Evolutionary conservation across 2,888 invertebrate species (phyloP).

Genomic region (Embidobia sp.): DNA sequence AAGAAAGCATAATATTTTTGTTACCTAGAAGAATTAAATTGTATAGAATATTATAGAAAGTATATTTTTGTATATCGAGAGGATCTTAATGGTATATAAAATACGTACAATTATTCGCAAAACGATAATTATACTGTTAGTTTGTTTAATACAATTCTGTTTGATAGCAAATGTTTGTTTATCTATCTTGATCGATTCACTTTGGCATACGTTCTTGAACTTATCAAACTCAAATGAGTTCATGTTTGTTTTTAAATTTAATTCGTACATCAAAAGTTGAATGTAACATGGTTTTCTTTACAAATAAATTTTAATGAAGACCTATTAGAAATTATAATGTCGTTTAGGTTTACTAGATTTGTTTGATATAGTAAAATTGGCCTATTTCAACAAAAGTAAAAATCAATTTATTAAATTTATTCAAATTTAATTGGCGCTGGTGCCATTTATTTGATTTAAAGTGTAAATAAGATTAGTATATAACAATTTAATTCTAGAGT

Average conservation of each 20-base stretch:
- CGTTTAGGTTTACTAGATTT: too few species aligned
- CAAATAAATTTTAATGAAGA: slow-evolving; percentile 3
- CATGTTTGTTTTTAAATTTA: slow-evolving; percentile 36
- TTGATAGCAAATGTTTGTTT: slow-evolving; percentile 26
- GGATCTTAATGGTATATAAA: too few species aligned
- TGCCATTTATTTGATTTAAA: too few species aligned
- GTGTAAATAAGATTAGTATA: too few species aligned
- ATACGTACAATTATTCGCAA: too few species aligned
- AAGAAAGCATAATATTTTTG: too few species aligned
- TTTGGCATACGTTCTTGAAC: slow-evolving; percentile 32
- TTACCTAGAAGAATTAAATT: neutral
- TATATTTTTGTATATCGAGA: too few species aligned
- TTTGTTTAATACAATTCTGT: slow-evolving; percentile 12
- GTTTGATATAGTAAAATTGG: too few species aligned
- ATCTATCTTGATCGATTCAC: slow-evolving; percentile 43
- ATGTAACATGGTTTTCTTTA: neutral
- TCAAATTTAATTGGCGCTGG: too few species aligned
- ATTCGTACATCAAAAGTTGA: slow-evolving; percentile 22
- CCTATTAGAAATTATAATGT: neutral
- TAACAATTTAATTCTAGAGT: too few species aligned
- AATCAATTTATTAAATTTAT: too few species aligned
- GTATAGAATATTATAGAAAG: neutral
- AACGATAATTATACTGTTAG: neutral
- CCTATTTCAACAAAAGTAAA: too few species aligned
- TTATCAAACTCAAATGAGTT: slow-evolving; percentile 31